phyloP scores from a whole-genome alignment of 2,888 invertebrate genomes.

The Gryllus longicercus region DNA sequence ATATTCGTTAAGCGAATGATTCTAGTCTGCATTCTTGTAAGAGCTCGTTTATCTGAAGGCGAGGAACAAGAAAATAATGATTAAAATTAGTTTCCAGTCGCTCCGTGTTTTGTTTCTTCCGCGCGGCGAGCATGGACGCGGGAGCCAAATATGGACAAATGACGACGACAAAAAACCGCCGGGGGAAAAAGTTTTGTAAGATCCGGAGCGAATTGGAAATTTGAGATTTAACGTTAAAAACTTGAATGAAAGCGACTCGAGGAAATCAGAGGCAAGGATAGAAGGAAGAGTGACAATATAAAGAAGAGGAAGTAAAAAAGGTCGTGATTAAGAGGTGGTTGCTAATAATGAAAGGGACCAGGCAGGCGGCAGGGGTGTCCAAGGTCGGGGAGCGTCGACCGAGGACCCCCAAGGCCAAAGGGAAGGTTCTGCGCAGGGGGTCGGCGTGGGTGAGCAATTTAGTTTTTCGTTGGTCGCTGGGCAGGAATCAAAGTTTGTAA shows the following conservation, averaged over 20 bases:
- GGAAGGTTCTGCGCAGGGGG: not conserved
- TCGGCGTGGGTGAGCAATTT: not conserved
- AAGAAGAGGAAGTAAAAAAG: not conserved
- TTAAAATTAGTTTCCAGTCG: slow-evolving; percentile 17
- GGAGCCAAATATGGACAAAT: slow-evolving; percentile 8
- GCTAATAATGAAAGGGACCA: not conserved
- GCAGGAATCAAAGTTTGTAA: too few species aligned
- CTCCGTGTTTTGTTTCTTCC: slow-evolving; percentile 1
- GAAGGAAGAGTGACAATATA: slow-evolving; percentile 17
- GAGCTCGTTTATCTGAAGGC: not conserved
- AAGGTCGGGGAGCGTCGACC: not conserved
- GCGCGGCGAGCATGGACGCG: not conserved
- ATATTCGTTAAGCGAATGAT: not conserved
- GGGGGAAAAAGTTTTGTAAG: slow-evolving; percentile 4
- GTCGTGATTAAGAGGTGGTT: slow-evolving; percentile 5
- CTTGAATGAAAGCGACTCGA: slow-evolving; percentile 17
- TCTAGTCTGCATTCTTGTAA: not conserved
- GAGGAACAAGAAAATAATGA: not conserved
- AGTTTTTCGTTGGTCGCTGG: too few species aligned
- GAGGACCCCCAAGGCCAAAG: not conserved
- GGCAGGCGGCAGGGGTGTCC: not conserved
- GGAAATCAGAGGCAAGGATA: not conserved
- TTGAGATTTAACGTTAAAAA: slow-evolving; percentile 17
- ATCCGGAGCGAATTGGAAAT: slow-evolving; percentile 17
- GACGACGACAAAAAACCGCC: not conserved